Percentiles rank a stretch among this genome's conserved stretches.
phyloP scores from a whole-genome alignment of 2,797 vertebrate species.

The Jordanella pulchra region DNA sequence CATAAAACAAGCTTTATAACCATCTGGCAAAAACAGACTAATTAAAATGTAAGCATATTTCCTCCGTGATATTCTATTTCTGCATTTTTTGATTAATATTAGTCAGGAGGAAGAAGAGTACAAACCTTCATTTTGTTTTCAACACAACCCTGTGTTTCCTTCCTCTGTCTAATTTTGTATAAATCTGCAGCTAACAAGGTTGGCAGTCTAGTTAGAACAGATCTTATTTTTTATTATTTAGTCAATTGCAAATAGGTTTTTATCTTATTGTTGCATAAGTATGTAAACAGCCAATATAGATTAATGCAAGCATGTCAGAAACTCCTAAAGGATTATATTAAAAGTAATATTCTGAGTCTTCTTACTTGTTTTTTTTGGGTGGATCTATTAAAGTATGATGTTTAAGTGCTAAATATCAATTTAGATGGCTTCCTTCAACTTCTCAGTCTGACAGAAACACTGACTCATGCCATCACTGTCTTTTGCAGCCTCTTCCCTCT shows the following conservation, averaged over 20 bases:
- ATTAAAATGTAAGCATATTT: background rate
- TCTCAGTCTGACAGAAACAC: slow-evolving; percentile 63
- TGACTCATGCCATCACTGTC: slow-evolving; percentile 58
- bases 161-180: slow-evolving; percentile 7
- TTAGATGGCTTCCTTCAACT: slow-evolving; percentile 29
- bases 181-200: slow-evolving; percentile 16
- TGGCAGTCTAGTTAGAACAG: slow-evolving; percentile 6
- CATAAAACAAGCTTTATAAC: slow-evolving; percentile 33
- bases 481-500: slow-evolving; percentile 56
- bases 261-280: slow-evolving; percentile 4
- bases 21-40: background rate
- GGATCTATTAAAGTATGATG: slow-evolving; percentile 1
- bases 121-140: slow-evolving; percentile 24
- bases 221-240: background rate
- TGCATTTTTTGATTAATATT: slow-evolving; percentile 29
- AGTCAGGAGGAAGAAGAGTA: slow-evolving; percentile 14
- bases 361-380: background rate
- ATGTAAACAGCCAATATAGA: background rate
- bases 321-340: background rate
- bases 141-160: slow-evolving; percentile 6
- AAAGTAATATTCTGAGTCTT: background rate
- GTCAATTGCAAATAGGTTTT: background rate
- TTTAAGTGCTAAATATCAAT: slow-evolving; percentile 6
- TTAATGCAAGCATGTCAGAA: background rate
- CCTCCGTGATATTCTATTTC: slow-evolving; percentile 15